Conservation (phyloP, 2,113 vertebrate species). For the Syngnathus typhle region DNA sequence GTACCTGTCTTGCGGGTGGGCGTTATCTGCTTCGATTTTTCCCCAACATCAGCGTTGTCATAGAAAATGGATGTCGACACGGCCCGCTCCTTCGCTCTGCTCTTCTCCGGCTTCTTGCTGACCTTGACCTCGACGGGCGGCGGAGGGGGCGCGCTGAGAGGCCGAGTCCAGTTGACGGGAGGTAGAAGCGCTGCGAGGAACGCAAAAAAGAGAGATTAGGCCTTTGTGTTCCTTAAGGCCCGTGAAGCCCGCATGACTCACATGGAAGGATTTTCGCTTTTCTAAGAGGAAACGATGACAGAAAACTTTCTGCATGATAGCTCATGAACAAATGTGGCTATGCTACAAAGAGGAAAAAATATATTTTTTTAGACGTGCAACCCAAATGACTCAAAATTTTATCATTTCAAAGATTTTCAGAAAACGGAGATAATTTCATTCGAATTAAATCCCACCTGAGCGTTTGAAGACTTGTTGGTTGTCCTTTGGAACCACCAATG, state of each 20-base stretch:
- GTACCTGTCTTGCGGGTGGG: slow-evolving; percentile 44
- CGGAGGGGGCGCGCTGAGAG: slow-evolving; percentile 48
- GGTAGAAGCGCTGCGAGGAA: slow-evolving; percentile 61
- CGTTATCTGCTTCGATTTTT: background rate
- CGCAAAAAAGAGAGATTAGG: slow-evolving; percentile 6
- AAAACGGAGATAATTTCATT: too few species aligned
- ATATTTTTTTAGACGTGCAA: too few species aligned
- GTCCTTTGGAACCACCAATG: slow-evolving; percentile 24
- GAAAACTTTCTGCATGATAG: background rate
- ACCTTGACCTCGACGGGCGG: slow-evolving; percentile 33
- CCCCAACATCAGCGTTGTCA: slow-evolving; percentile 26
- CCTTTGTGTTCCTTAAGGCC: background rate
- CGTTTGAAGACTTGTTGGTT: slow-evolving; percentile 35
- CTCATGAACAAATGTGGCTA: background rate
- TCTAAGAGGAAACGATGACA: background rate
- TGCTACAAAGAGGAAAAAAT: background rate
- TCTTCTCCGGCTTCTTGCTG: slow-evolving; percentile 14
- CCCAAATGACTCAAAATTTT: too few species aligned
- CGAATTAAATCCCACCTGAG: slow-evolving; percentile 54
- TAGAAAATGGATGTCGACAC: slow-evolving; percentile 11
- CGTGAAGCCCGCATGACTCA: background rate
- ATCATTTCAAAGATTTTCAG: too few species aligned
- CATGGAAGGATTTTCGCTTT: background rate
- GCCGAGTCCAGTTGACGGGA: slow-evolving; percentile 40
- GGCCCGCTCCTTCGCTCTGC: slow-evolving; percentile 9